phyloP scores from a whole-genome alignment of 2,888 invertebrate species.

The Drosophila pullipes region DNA sequence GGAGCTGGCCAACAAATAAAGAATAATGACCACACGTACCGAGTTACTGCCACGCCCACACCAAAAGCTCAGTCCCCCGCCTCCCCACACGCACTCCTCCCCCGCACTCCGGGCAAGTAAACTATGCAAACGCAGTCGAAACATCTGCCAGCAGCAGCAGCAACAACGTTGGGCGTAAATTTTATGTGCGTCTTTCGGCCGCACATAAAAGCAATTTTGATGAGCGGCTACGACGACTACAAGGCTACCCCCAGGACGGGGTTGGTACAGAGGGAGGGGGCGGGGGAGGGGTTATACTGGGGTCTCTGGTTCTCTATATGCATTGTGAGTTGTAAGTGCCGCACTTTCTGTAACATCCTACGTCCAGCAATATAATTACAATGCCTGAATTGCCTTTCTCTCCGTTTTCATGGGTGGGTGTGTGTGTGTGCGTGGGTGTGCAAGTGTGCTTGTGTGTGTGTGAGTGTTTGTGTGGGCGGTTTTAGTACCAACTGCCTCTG shows the following conservation, averaged over 20 bases:
- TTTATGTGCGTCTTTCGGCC: constrained; percentile 65
- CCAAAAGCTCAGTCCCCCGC: constrained; percentile 32
- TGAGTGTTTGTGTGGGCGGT: constrained; percentile 28
- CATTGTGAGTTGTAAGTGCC: constrained; percentile 67
- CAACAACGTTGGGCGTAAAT: constrained; percentile 60
- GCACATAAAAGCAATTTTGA: constrained; percentile 80
- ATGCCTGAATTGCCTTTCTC: constrained; percentile 53
- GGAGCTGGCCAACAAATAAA: constrained; percentile 70
- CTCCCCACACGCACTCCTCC: constrained; percentile 13
- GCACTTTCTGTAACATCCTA: constrained; percentile 65
- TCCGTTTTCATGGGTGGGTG: not conserved
- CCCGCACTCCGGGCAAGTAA: constrained; percentile 37
- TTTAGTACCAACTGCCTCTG: constrained; percentile 42
- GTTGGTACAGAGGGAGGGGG: not conserved
- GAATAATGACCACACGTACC: constrained; percentile 80
- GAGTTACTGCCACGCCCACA: constrained; percentile 30
- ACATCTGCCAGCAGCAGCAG: constrained; percentile 62
- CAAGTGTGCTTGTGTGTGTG: constrained; percentile 1
- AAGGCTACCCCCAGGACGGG: not conserved
- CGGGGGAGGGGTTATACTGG: not conserved
- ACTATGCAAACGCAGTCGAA: constrained; percentile 80
- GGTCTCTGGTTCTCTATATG: constrained; percentile 6
- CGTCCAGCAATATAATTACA: constrained; percentile 80
- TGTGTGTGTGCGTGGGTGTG: not conserved
- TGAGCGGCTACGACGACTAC: constrained; percentile 56